Percentiles rank a stretch among this genome's conserved stretches.
These are phyloP conservation scores for Physeter macrocephalus DNA, from an alignment of 2,113 vertebrate genomes.

Conservation along the genomic window DNA sequence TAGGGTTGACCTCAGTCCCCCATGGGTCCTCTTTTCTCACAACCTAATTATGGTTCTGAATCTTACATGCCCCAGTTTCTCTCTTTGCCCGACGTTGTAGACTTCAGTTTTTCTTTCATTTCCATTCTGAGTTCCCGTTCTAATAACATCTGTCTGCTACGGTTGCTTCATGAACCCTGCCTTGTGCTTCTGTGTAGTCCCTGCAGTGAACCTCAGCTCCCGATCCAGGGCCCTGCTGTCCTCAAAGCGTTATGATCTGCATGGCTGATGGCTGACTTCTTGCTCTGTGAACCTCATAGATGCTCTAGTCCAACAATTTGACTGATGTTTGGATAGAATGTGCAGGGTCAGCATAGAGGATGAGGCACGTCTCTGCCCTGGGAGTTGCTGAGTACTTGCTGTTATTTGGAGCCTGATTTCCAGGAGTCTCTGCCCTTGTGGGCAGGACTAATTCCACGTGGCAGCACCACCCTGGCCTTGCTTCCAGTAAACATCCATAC, in stretches of 20 bases:
- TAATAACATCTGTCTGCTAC: neutral
- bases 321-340: neutral
- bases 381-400: neutral
- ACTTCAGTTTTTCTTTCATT: neutral
- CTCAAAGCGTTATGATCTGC: neutral
- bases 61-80: neutral
- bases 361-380: neutral
- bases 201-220: neutral
- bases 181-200: neutral
- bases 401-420: neutral
- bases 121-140: neutral
- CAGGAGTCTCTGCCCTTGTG: neutral
- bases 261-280: accelerated
- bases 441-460: neutral
- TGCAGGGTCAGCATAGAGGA: neutral
- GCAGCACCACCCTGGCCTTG: neutral
- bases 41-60: neutral
- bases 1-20: neutral
- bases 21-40: neutral
- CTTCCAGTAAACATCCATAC: neutral
- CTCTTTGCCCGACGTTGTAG: neutral
- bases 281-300: neutral
- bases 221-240: neutral
- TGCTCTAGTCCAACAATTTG: neutral
- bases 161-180: neutral